Evolutionary conservation across 2,113 vertebrate genomes (phyloP), one percentile per base, ranked within the genome.

Genomic region (Nyctibius bracteatus): DNA sequence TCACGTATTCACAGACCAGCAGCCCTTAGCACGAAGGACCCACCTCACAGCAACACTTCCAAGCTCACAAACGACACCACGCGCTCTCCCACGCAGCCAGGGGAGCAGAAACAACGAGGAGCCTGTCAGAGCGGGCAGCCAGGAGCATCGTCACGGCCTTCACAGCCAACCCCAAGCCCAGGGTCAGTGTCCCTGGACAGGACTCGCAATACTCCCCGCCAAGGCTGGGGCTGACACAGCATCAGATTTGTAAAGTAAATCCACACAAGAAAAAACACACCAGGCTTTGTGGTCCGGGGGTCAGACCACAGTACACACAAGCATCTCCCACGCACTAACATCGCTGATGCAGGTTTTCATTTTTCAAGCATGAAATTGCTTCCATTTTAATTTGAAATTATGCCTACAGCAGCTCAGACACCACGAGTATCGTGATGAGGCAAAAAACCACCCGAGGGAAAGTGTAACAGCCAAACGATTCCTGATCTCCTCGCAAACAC

Each of bases 391-490:
- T 10, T 9, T 15, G 44, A 43, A 70, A 59, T 46, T 6, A 41
- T 5, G 75, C 55, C 58, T 21, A 22, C 22, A 27, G 81, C 86
- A 86, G 68, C 81, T 81, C 86, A 52, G 68, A 46, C 30, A 39
- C 24, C 49, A 35, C 39, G 1, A 65, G 49, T 10, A 44, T 7
- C 55, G 18, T 4, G 25, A 27, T 23, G 3, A 49, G 24, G 30
- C 10, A 27, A n/a, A n/a, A 41, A 10, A 35, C 11, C 31, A 25
- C 1, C 5, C 10, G 52, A 30, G 52, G 58, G 79, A 9, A 33
- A 62, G 43, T 6, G 0, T 4, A 10, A 54, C 0, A 10, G 43
- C 9, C 27, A 22, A 59, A 24, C 25, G 25, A 31, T 10, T 59
- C 72, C 74, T 33, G 2, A 27, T 31, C 25, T 54, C 46, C 62